Evolutionary conservation across 2,888 invertebrate genomes (phyloP).

Genomic region (Drosophila cracens): DNA sequence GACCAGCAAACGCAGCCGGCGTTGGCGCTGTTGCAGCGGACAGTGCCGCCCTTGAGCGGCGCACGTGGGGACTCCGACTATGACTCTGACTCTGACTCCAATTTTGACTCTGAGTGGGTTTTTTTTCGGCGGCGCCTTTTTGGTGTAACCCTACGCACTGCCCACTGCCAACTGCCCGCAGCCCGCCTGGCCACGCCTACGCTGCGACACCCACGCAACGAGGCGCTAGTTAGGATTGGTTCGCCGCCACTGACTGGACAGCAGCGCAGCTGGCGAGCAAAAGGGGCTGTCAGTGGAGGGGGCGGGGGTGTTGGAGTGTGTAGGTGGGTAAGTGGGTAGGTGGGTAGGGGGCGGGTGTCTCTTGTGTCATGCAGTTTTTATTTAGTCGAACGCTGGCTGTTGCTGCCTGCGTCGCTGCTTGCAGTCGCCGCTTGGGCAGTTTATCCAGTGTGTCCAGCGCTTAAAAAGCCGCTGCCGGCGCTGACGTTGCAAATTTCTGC

Average conservation of each 20-base stretch:
- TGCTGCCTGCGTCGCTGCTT: conserved; percentile 27
- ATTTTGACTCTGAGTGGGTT: conserved; percentile 8
- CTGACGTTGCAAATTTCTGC: conserved; percentile 39
- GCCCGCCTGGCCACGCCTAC: conserved; percentile 78
- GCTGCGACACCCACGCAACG: conserved; percentile 74
- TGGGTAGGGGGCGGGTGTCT: neutral
- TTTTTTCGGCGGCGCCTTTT: conserved; percentile 33
- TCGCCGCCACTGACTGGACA: conserved; percentile 72
- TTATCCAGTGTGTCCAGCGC: conserved; percentile 57
- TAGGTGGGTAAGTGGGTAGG: neutral
- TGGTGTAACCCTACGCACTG: conserved; percentile 55
- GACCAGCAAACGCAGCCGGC: conserved; percentile 14
- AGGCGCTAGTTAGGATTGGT: conserved; percentile 77
- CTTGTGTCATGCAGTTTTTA: conserved; percentile 55
- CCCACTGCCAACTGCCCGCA: conserved; percentile 8
- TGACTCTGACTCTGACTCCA: conserved; percentile 45
- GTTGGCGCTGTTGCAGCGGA: conserved; percentile 24
- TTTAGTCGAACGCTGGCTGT: conserved; percentile 18
- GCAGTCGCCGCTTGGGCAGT: conserved; percentile 32
- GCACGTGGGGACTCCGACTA: conserved; percentile 69
- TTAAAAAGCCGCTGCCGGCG: conserved; percentile 74
- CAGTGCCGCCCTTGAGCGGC: conserved; percentile 42
- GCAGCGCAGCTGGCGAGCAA: neutral
- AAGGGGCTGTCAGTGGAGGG: neutral
- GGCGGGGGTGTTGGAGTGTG: neutral